These are phyloP conservation scores for Chloroclysta siterata DNA, from an alignment of 2,888 invertebrate genomes.

Conservation along the genomic window DNA sequence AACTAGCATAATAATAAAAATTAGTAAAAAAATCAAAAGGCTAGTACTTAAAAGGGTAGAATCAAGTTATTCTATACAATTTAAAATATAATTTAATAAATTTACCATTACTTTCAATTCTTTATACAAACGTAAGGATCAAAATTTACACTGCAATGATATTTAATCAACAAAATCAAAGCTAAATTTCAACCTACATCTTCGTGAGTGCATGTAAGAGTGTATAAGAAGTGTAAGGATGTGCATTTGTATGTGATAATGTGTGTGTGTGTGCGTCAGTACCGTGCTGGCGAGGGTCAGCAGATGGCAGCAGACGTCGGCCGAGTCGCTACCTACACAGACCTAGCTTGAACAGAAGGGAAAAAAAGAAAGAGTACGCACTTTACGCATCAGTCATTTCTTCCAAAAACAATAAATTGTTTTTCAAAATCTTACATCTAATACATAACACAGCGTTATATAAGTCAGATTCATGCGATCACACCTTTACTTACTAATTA, in stretches of 20 bases:
- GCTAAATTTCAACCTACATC: constrained; percentile 11
- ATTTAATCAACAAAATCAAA: not conserved
- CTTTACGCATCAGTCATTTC: constrained; percentile 83
- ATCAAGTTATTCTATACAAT: not conserved
- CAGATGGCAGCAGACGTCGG: constrained; percentile 71
- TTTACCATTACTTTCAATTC: not conserved
- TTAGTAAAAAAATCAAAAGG: not conserved
- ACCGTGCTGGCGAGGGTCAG: constrained; percentile 75
- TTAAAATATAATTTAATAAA: not conserved
- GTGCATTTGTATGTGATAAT: constrained; percentile 34
- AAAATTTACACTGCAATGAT: constrained; percentile 7
- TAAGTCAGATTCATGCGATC: constrained; percentile 48
- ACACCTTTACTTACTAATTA: constrained; percentile 30
- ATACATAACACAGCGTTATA: constrained; percentile 48
- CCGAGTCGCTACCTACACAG: constrained; percentile 82
- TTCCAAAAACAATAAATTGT: constrained; percentile 63
- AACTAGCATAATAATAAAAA: not conserved
- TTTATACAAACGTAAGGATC: constrained; percentile 11
- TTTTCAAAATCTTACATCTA: constrained; percentile 55
- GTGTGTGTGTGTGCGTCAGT: constrained; percentile 64
- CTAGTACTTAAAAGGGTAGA: not conserved
- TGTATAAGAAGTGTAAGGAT: constrained; percentile 42
- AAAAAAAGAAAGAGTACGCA: constrained; percentile 81
- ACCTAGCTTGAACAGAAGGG: constrained; percentile 85
- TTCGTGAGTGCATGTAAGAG: constrained; percentile 26